Evolutionary conservation across 2,888 invertebrate genomes (phyloP), one percentile per base, ranked within the genome.

Genomic region (Cylindroiulus punctatus): DNA sequence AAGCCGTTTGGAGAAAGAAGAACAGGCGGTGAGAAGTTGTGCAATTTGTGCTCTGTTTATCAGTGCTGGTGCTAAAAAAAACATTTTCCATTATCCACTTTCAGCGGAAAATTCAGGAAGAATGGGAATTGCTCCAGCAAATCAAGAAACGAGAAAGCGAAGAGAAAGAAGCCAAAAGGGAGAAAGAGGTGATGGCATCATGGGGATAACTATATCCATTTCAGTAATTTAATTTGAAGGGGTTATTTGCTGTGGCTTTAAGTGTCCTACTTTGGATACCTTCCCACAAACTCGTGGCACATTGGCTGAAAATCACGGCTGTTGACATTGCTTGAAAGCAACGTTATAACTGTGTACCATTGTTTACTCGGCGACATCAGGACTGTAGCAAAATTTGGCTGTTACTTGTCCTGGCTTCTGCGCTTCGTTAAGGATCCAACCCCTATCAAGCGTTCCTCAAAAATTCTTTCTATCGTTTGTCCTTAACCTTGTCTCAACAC

Each of bases 171-270:
- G 52, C n/a, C 47, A 84, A 84, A 30, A 84, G 42, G 42, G 44
- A 84, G 22, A n/a, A 47, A 47, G 44, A 84, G 84, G 84, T 84
- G 84, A 84, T 84, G 84, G 52, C 84, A 10, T 44, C 47, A 44
- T 19, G 22, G n/a, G 84, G 52, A 26, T 84, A 84, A 84, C 19
- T 32, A 84, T 84, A 84, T 84, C 84, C 84, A 84, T 47, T 36
- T 84, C n/a, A n/a, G n/a, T n/a, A n/a, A n/a, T n/a, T n/a, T n/a
- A n/a, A n/a, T n/a, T n/a, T n/a, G n/a, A n/a, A n/a, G n/a, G n/a
- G n/a, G n/a, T n/a, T n/a, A n/a, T n/a, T n/a, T n/a, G n/a, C n/a
- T n/a, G n/a, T n/a, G n/a, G n/a, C n/a, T n/a, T n/a, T n/a, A n/a
- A n/a, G n/a, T n/a, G n/a, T n/a, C n/a, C n/a, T n/a, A n/a, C n/a